Evolutionary conservation across 2,888 invertebrate species (phyloP).

Genomic region (Luperina nickerlii): DNA sequence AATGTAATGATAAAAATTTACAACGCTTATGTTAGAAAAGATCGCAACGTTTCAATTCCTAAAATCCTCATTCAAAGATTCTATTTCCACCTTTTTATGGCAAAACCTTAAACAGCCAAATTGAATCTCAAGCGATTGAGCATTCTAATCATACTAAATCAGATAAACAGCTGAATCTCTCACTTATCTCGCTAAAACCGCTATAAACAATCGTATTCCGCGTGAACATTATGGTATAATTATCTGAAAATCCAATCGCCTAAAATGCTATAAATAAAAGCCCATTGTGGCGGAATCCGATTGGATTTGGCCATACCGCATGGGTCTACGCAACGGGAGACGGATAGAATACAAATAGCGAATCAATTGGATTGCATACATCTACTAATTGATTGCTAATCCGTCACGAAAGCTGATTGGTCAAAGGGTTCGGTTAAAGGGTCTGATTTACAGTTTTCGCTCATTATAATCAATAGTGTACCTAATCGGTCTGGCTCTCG

Average conservation of each 20-base stretch:
- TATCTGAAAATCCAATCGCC: slow-evolving; percentile 70
- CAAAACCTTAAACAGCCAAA: slow-evolving; percentile 52
- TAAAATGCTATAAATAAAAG: slow-evolving; percentile 75
- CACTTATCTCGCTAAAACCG: slow-evolving; percentile 66
- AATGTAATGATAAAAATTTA: background rate
- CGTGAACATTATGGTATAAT: slow-evolving; percentile 70
- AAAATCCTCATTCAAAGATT: slow-evolving; percentile 37
- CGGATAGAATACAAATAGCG: slow-evolving; percentile 69
- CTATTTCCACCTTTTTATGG: slow-evolving; percentile 53
- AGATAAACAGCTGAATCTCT: slow-evolving; percentile 65
- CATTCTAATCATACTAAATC: slow-evolving; percentile 63
- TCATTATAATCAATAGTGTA: slow-evolving; percentile 21
- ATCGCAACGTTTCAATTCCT: slow-evolving; percentile 30
- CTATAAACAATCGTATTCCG: slow-evolving; percentile 71
- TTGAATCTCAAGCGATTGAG: slow-evolving; percentile 61
- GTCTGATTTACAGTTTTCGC: slow-evolving; percentile 26
- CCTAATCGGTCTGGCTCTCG: background rate
- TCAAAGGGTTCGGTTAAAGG: slow-evolving; percentile 58
- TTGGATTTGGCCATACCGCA: slow-evolving; percentile 67
- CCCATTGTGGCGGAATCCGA: slow-evolving; percentile 64
- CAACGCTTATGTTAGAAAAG: slow-evolving; percentile 17
- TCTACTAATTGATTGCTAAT: slow-evolving; percentile 79
- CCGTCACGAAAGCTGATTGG: slow-evolving; percentile 69
- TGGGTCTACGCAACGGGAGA: slow-evolving; percentile 47
- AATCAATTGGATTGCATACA: slow-evolving; percentile 72